Conservation (phyloP, 2,888 invertebrate genomes). For the Synergus itoensis region DNA sequence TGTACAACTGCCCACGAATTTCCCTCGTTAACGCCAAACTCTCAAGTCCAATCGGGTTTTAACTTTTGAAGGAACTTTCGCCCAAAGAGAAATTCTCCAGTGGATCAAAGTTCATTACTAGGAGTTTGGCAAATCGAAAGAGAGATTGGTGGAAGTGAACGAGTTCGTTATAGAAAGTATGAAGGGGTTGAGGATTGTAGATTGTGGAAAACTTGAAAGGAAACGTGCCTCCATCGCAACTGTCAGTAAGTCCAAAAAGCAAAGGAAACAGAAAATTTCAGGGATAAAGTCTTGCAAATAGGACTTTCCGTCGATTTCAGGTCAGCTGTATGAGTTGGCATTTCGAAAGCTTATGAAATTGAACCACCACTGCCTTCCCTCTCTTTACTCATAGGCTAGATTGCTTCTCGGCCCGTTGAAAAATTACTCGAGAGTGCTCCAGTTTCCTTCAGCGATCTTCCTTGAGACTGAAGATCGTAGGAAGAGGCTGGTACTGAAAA, state of each 20-base stretch:
- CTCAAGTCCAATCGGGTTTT: slow-evolving; percentile 45
- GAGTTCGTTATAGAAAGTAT: slow-evolving; percentile 43
- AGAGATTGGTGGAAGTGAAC: slow-evolving; percentile 45
- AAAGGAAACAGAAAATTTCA: slow-evolving; percentile 52
- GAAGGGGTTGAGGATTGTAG: slow-evolving; percentile 9
- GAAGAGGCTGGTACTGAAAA: neutral
- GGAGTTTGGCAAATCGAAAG: slow-evolving; percentile 46
- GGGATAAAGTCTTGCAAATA: slow-evolving; percentile 61
- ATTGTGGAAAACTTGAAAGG: slow-evolving; percentile 40
- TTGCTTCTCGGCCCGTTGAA: slow-evolving; percentile 55
- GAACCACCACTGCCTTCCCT: slow-evolving; percentile 45
- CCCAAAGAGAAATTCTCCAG: slow-evolving; percentile 50
- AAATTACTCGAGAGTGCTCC: slow-evolving; percentile 55
- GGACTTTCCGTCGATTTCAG: slow-evolving; percentile 52
- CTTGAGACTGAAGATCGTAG: neutral
- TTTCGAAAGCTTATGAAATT: slow-evolving; percentile 63
- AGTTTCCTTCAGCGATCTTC: neutral
- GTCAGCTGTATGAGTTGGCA: slow-evolving; percentile 58
- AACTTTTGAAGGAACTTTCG: slow-evolving; percentile 48
- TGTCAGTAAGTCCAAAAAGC: slow-evolving; percentile 57
- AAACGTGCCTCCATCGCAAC: slow-evolving; percentile 57
- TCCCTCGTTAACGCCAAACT: slow-evolving; percentile 35
- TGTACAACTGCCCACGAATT: neutral
- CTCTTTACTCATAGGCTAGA: slow-evolving; percentile 43
- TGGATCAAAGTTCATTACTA: slow-evolving; percentile 53